Evolutionary conservation across 2,113 vertebrate genomes (phyloP).

Genomic region (Brevimyrus niger): DNA sequence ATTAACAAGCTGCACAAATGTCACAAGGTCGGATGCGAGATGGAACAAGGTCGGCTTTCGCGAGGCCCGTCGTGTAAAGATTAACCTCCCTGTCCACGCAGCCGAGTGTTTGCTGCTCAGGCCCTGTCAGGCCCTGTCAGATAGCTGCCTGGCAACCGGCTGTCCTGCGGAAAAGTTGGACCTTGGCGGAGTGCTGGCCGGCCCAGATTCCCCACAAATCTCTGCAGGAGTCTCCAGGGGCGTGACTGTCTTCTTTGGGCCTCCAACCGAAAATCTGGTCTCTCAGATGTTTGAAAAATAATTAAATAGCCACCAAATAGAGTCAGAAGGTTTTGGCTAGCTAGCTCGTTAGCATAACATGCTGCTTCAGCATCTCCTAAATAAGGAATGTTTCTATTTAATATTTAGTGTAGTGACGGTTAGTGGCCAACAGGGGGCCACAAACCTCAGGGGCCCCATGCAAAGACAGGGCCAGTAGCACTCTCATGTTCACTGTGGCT

Average conservation of each 20-base stretch:
- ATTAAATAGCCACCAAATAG: background rate
- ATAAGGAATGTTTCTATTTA: background rate
- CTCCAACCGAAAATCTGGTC: background rate
- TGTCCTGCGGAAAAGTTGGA: background rate
- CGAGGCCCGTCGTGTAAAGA: constrained; percentile 24
- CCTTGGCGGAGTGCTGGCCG: background rate
- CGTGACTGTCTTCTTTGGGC: background rate
- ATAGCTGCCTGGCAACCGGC: constrained; percentile 9
- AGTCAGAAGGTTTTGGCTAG: background rate
- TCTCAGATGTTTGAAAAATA: background rate
- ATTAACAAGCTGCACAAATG: background rate
- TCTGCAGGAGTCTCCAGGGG: background rate
- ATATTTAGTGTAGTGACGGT: background rate
- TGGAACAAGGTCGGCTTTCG: background rate
- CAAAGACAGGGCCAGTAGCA: background rate
- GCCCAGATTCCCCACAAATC: background rate
- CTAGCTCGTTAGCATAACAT: background rate
- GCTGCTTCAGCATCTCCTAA: background rate
- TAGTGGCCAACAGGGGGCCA: background rate
- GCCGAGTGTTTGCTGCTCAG: background rate
- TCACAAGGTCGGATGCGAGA: background rate
- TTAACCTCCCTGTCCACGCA: constrained; percentile 37
- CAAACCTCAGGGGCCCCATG: background rate
- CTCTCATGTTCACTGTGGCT: background rate
- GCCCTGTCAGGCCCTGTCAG: background rate